Percentiles rank a stretch among this genome's conserved stretches.
These are phyloP conservation scores for Bombus confusus DNA, from an alignment of 1,140 invertebrate genomes.

Conservation along the genomic window DNA sequence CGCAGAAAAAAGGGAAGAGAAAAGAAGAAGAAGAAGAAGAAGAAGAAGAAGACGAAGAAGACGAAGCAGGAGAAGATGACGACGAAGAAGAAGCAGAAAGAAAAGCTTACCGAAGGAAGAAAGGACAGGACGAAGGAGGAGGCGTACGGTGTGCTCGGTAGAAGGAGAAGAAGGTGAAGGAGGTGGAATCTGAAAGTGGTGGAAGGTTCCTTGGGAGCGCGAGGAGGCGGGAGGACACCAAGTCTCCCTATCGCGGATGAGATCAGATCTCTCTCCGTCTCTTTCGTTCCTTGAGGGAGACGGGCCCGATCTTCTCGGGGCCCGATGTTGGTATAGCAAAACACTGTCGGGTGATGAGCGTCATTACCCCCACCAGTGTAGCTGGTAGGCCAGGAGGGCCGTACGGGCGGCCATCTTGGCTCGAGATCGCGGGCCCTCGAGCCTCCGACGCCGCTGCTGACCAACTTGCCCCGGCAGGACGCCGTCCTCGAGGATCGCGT, in stretches of 20 bases:
- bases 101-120: conserved; percentile 10
- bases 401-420: conserved; percentile 80
- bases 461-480: conserved; percentile 68
- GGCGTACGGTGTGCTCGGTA: conserved; percentile 19
- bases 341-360: conserved; percentile 81
- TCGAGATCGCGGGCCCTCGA: conserved; percentile 64
- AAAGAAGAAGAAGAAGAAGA: conserved; percentile 14
- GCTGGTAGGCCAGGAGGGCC: conserved; percentile 70
- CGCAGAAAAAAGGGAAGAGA: not conserved
- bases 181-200: conserved; percentile 55
- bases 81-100: not conserved
- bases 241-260: conserved; percentile 77
- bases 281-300: conserved; percentile 59
- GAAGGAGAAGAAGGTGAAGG: conserved; percentile 57
- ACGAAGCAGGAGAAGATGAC: not conserved
- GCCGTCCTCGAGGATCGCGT: conserved; percentile 75
- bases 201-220: conserved; percentile 48
- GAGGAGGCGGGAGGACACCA: conserved; percentile 71
- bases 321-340: conserved; percentile 81
- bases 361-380: conserved; percentile 79
- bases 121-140: conserved; percentile 15
- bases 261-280: conserved; percentile 75
- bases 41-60: conserved; percentile 2
- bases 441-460: conserved; percentile 50
- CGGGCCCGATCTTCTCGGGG: conserved; percentile 32